phyloP scores from a whole-genome alignment of 2,888 invertebrate genomes.

The Hetaerina titia region DNA sequence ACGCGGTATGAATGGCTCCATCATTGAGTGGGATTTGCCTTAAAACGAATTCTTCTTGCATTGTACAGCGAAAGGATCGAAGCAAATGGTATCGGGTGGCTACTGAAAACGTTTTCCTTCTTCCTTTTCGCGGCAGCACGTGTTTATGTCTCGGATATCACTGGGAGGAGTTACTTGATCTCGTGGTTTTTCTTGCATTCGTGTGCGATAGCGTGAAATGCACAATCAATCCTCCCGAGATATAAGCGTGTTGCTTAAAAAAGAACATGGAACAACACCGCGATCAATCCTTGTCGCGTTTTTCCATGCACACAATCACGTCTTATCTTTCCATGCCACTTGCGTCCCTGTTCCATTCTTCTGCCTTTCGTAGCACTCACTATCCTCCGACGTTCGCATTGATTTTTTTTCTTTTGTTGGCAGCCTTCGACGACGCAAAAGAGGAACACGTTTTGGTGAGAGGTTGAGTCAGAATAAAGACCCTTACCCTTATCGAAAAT shows the following conservation, averaged over 20 bases:
- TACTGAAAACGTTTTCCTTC: neutral
- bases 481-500: neutral
- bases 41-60: neutral
- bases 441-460: neutral
- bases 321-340: conserved; percentile 9
- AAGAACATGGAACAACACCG: neutral
- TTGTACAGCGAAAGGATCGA: neutral
- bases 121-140: neutral
- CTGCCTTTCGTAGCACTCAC: neutral
- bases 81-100: neutral
- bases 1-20: too few species aligned
- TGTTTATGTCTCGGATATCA: neutral
- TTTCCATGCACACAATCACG: neutral
- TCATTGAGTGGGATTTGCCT: neutral
- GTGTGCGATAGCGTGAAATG: neutral
- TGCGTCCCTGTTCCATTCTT: neutral
- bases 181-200: neutral
- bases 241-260: neutral
- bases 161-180: neutral
- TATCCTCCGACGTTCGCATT: neutral
- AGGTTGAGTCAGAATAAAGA: neutral
- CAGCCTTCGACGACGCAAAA: neutral
- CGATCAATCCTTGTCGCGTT: conserved; percentile 5
- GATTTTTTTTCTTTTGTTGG: neutral
- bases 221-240: neutral